These are phyloP conservation scores for Mus pahari DNA, from an alignment of 2,113 vertebrate species.

Conservation along the genomic window DNA sequence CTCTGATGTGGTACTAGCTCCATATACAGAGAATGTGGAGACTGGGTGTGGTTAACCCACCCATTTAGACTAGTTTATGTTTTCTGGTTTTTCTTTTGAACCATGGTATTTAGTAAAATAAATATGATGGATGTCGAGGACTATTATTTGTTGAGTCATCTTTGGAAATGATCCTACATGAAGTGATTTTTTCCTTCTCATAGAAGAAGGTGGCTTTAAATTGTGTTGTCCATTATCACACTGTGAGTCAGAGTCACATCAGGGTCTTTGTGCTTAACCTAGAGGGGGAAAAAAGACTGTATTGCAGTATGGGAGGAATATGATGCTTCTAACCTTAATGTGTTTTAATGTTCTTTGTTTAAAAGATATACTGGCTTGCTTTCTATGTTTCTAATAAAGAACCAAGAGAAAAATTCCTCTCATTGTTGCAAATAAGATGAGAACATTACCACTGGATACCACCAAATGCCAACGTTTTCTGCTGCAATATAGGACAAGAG, in stretches of 20 bases:
- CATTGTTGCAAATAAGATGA: conserved; percentile 8
- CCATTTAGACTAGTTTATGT: conserved; percentile 62
- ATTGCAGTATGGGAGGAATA: conserved; percentile 26
- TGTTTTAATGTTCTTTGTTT: conserved; percentile 59
- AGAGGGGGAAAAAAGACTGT: neutral
- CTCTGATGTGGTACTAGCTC: conserved; percentile 29
- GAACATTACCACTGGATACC: conserved; percentile 22
- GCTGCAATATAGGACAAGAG: neutral
- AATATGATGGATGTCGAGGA: conserved; percentile 74
- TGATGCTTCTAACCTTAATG: conserved; percentile 43
- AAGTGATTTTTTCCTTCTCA: conserved; percentile 25
- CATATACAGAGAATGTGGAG: conserved; percentile 4
- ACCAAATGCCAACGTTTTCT: neutral
- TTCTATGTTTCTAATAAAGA: conserved; percentile 70
- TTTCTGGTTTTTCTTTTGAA: conserved; percentile 77
- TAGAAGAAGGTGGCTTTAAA: conserved; percentile 45
- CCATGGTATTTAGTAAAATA: conserved; percentile 82
- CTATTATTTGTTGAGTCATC: conserved; percentile 68
- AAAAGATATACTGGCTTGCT: conserved; percentile 52
- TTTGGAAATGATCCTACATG: conserved; percentile 57
- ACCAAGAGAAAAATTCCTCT: conserved; percentile 46
- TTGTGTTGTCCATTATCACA: conserved; percentile 20
- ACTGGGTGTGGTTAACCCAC: neutral
- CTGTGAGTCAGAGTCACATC: conserved; percentile 46
- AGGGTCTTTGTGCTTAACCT: conserved; percentile 51